Base-by-base conservation (phyloP, 92 coral and sea anemone genomes). In the Virgularia gustaviana region DNA sequence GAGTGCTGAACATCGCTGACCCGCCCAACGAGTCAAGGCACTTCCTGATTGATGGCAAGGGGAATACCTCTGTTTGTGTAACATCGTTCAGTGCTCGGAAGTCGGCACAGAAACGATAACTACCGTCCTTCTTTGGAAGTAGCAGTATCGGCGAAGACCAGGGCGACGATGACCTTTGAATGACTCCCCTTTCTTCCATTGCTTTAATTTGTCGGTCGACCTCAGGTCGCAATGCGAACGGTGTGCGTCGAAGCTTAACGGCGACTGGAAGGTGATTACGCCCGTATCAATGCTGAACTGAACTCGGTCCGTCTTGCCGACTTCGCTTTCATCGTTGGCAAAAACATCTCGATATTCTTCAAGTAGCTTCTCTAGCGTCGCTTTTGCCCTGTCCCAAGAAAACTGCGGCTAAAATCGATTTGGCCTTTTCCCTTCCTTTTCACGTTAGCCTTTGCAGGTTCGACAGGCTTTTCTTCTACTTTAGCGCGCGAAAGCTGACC, bases 271-370 rank as follows among this genome's bases (percentile, higher is more conserved):
- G 63, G 29, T 64, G 16, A 20, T 59, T 70, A 45, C 65, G 71
- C n/a, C n/a, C 8, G 83, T 82, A 71, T 81, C 62, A 32, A 81
- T 81, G 52, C 43, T 36, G 75, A 81, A 76, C 45, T 81, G 86
- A 38, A 70, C 55, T 47, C 61, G 54, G 58, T 81, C 68, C 77
- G 75, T 78, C 31, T 59, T 71, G 12, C 79, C 83, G 43, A 78
- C 87, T 42, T 83, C 79, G 18, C 63, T 12, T 55, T 70, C 87
- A 41, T 61, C 62, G 78, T 82, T 76, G 30, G 73, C 82, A 41
- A 77, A 70, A 28, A 60, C 76, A 70, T 83, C 83, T n/a, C 83
- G 47, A 55, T 77, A 77, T 15, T 77, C 79, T n/a, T n/a, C n/a
- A n/a, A n/a, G n/a, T n/a, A n/a, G n/a, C n/a, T 32, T 25, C 53